Evolutionary conservation across 2,797 vertebrate species (phyloP).

Genomic region (Channa striata): DNA sequence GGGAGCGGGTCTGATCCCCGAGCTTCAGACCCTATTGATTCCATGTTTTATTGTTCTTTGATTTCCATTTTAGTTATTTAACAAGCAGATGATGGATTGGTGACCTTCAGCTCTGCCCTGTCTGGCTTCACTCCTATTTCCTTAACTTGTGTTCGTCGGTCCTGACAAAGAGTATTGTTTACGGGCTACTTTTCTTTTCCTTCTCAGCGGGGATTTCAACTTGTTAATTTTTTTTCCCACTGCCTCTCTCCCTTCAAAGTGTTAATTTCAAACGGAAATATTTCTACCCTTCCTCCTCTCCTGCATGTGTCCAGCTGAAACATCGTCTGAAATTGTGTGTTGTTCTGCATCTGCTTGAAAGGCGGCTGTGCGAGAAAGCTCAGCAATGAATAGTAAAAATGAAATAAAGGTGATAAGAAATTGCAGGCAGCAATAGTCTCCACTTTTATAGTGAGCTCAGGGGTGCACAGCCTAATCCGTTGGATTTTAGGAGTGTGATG

Average conservation of each 20-base stretch:
- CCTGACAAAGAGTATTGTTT: slow-evolving; percentile 39
- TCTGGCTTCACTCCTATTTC: slow-evolving; percentile 64
- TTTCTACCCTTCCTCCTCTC: background rate
- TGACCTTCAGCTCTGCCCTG: slow-evolving; percentile 81
- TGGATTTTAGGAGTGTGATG: slow-evolving; percentile 77
- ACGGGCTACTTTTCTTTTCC: slow-evolving; percentile 15
- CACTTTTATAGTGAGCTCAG: slow-evolving; percentile 71
- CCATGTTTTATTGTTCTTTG: slow-evolving; percentile 83
- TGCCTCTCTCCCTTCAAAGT: slow-evolving; percentile 1
- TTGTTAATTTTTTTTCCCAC: background rate
- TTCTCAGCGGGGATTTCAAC: slow-evolving; percentile 6
- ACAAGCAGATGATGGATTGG: slow-evolving; percentile 84
- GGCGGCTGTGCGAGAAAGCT: slow-evolving; percentile 41
- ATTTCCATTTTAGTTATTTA: slow-evolving; percentile 87
- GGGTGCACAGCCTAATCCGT: slow-evolving; percentile 73
- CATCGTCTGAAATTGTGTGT: slow-evolving; percentile 6
- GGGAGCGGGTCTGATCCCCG: slow-evolving; percentile 78
- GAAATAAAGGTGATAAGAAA: slow-evolving; percentile 78
- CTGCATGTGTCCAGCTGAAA: slow-evolving; percentile 23
- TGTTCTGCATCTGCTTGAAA: slow-evolving; percentile 45
- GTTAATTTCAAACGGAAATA: slow-evolving; percentile 44
- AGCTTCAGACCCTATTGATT: slow-evolving; percentile 74
- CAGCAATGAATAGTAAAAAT: slow-evolving; percentile 69
- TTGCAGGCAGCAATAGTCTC: slow-evolving; percentile 73
- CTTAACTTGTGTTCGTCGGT: slow-evolving; percentile 53